Evolutionary conservation across 2,888 invertebrate species (phyloP), one percentile per base, ranked within the genome.

Genomic region (Mythimna lalbum): DNA sequence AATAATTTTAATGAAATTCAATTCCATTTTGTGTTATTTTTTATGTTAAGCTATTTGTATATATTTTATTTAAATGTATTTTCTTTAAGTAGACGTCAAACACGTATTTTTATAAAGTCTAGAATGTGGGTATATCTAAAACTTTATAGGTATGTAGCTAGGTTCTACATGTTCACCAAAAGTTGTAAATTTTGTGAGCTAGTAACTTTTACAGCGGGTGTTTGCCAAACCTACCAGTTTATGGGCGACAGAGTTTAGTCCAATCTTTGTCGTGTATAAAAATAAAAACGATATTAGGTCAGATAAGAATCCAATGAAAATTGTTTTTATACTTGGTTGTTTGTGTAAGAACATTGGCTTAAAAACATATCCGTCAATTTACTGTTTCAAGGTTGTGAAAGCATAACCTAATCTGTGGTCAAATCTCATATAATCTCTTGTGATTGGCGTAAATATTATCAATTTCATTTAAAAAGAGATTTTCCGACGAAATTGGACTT

Each of bases 1-100:
- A 81, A 53, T 53, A n/a, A 63, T 69, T 81, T 65, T n/a, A 68
- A 81, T 79, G 78, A 78, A 71, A 63, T 71, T 64, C 39, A 21
- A 55, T 78, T 61, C 17, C 17, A 23, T 61, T 65, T 49, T 53
- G n/a, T 67, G 31, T 63, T 74, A n/a, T 67, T 17, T 65, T 52
- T 9, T 66, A 62, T 7, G 56, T 76, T 66, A 52, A 43, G 55
- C 19, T 31, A 21, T 62, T 70, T 70, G 62, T 21, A 43, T 59
- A 50, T 69, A 69, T 78, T 66, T 66, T 81, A 69, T 70, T n/a
- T 27, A 7, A 66, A 57, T 55, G 33, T 31, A 50, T n/a, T 56
- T 55, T 1, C 4, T 17, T 43, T 43, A 43, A 19, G 43, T 43
- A n/a, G 5, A 49, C 36, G 49, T 57, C 19, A 66, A 47, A 50